These are phyloP conservation scores for Indri indri DNA, from an alignment of 2,113 vertebrate species.

Conservation along the genomic window DNA sequence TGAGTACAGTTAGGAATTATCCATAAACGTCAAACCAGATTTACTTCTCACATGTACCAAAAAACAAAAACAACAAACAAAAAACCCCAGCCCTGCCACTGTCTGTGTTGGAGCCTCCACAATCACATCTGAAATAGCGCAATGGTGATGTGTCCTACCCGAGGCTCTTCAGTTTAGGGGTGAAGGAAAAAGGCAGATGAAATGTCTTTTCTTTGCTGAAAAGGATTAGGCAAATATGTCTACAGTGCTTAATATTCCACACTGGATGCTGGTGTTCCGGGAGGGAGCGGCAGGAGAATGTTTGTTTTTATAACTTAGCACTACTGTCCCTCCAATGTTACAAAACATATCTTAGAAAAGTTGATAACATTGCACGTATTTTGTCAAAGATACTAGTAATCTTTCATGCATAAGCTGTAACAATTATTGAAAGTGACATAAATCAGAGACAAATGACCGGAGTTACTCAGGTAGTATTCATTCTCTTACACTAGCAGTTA, in stretches of 20 bases:
- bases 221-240: background rate
- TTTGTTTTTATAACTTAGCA: background rate
- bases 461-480: background rate
- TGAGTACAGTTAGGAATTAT: background rate
- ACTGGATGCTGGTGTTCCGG: background rate
- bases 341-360: background rate
- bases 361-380: background rate
- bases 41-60: background rate
- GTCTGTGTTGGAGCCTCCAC: background rate
- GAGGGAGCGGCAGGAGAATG: background rate
- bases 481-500: background rate
- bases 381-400: background rate
- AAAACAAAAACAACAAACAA: background rate
- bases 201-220: background rate
- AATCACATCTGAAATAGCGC: background rate
- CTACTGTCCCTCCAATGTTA: background rate
- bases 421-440: background rate
- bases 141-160: background rate
- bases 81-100: too few relatives aligned
- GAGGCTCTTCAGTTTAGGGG: background rate
- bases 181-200: background rate
- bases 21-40: background rate
- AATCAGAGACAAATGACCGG: background rate
- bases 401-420: background rate
- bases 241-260: background rate